A percentile compares a stretch with the other conserved stretches of the same genome.
Conservation (phyloP, 1,140 invertebrate species). For the Pentalonia nigronervosa region DNA sequence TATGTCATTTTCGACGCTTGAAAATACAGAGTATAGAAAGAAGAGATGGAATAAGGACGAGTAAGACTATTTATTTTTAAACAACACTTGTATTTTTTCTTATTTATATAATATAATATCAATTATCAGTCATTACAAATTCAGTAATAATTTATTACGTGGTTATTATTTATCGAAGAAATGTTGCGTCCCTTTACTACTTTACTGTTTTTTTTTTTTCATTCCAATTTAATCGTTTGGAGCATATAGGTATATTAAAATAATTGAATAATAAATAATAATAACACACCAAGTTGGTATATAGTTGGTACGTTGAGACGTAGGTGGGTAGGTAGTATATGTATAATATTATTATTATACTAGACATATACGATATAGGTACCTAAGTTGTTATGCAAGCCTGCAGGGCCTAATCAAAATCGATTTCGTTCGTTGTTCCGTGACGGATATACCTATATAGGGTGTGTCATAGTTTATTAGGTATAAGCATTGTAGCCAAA, state of each 20-base stretch:
- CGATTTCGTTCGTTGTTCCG: constrained; percentile 5
- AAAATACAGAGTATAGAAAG: no score
- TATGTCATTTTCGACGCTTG: no score
- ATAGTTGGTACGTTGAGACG: background rate
- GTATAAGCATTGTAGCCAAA: background rate
- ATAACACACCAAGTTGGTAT: background rate
- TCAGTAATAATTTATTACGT: no score
- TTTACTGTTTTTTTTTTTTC: background rate
- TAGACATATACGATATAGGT: background rate
- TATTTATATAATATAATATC: no score
- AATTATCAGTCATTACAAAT: no score
- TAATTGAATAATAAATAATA: background rate
- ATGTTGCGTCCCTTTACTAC: background rate
- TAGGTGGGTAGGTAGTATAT: background rate
- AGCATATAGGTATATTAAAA: background rate
- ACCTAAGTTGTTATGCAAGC: background rate
- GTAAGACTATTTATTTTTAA: no score
- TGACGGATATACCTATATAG: background rate
- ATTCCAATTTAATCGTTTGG: background rate
- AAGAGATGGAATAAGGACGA: no score
- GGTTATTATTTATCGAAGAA: background rate
- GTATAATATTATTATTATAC: background rate
- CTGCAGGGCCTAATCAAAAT: background rate
- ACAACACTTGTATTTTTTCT: no score
- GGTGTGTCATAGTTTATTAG: background rate